Base-by-base conservation (phyloP, 2,888 invertebrate species). In the Lissocephala sabroskyi region DNA sequence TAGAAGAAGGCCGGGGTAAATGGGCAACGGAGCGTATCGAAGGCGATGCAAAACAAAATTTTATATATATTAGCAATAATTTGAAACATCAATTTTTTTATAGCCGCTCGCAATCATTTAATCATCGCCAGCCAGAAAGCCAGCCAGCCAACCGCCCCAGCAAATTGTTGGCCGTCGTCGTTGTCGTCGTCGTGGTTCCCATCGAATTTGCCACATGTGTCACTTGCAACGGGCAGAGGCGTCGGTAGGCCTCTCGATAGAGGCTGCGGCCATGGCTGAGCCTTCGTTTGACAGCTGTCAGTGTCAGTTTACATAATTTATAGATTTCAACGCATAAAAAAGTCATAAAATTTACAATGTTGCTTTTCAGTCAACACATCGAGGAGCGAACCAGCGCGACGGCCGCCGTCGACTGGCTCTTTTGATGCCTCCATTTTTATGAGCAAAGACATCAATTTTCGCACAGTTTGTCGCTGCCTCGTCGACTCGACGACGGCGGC, bases 321-420 rank as follows among this genome's bases (percentile, higher is more conserved):
- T 71, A 71, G 76, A 71, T 71, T 71, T 71, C 73, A 71, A 62
- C 67, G 76, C 79, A 71, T 71, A 71, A 71, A 71, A 71, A 75
- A 71, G 78, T 71, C 71, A 66, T 71, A 71, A 71, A 71, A 71
- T 71, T 66, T 78, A 78, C 71, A 71, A 71, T 71, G 71, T 71
- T 71, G 73, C 71, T 65, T 75, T 76, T 73, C 56, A 76, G 73
- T 62, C 63, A 71, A 63, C 53, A 75, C 60, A 71, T 63, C 52
- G 52, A 58, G 53, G 42, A 63, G 35, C 41, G 33, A 23, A 23
- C 23, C 23, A 23, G 3, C 23, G 23, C 7, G 4, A 23, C 7
- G 4, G 35, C 13, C 49, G 40, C 19, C 35, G 3, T 37, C 28
- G 17, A 44, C 39, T 37, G 52, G 52, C 56, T 56, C 61, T 56